Percentiles rank a stretch among this genome's conserved stretches.
These are phyloP conservation scores for Neosilurus hyrtlii DNA, from an alignment of 2,797 vertebrate genomes.

Conservation along the genomic window DNA sequence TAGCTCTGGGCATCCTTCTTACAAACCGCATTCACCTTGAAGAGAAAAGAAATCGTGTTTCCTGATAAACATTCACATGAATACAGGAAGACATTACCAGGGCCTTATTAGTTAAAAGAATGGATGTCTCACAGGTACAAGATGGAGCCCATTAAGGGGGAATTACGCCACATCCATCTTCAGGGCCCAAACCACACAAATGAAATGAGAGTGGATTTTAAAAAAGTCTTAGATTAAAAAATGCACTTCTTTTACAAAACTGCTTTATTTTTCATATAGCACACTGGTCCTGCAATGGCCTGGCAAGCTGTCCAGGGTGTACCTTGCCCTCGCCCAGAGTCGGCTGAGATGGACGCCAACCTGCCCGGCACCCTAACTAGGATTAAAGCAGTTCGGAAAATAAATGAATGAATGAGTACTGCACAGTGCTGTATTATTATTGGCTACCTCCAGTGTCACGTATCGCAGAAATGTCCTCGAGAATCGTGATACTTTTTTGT, in stretches of 20 bases:
- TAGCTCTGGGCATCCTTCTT: constrained; percentile 1
- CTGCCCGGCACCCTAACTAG: too few species aligned
- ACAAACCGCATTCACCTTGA: constrained; percentile 26
- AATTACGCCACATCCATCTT: not conserved
- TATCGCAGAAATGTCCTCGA: not conserved
- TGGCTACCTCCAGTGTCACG: not conserved
- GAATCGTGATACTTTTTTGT: not conserved
- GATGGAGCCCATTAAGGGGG: not conserved
- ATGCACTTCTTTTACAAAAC: too few species aligned
- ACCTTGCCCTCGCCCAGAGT: too few species aligned
- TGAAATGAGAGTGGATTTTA: too few species aligned
- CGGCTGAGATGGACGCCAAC: too few species aligned
- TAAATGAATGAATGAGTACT: too few species aligned
- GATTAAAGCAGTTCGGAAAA: too few species aligned
- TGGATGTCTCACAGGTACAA: constrained; percentile 32
- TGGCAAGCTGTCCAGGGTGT: too few species aligned
- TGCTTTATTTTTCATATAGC: too few species aligned
- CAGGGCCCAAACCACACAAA: not conserved
- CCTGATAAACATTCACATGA: not conserved
- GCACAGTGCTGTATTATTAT: not conserved
- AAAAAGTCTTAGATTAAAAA: too few species aligned
- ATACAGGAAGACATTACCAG: not conserved
- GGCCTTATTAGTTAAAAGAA: constrained; percentile 64
- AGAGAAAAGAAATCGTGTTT: constrained; percentile 27
- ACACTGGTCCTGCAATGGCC: too few species aligned